phyloP scores from a whole-genome alignment of 2,888 invertebrate genomes.

The Dicycla oo region DNA sequence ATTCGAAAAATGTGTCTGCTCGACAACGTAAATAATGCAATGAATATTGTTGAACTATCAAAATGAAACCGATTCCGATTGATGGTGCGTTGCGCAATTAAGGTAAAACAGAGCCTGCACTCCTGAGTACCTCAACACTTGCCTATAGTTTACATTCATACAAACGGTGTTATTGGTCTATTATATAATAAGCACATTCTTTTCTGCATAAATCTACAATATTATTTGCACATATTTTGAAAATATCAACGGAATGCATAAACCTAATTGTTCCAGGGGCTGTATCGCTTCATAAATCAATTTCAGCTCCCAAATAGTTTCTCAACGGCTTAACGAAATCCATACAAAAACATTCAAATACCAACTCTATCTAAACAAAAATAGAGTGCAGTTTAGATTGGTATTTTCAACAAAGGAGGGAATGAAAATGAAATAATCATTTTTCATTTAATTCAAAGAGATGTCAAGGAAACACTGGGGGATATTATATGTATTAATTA shows the following conservation, averaged over 20 bases:
- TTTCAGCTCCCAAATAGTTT: slow-evolving; percentile 65
- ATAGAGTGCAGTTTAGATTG: slow-evolving; percentile 41
- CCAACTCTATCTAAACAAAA: rapidly evolving
- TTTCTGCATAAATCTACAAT: slow-evolving; percentile 1
- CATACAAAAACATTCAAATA: slow-evolving; percentile 1
- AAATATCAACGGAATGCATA: slow-evolving; percentile 51
- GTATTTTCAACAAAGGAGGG: slow-evolving; percentile 50
- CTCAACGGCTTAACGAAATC: slow-evolving; percentile 39
- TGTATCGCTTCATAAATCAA: slow-evolving; percentile 66
- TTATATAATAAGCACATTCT: neutral
- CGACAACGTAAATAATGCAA: too few species aligned
- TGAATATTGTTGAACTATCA: too few species aligned
- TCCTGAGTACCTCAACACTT: too few species aligned
- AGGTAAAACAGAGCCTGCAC: neutral
- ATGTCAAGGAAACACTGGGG: slow-evolving; percentile 68
- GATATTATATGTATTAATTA: slow-evolving; percentile 63
- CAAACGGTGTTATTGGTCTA: neutral
- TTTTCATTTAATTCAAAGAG: slow-evolving; percentile 80
- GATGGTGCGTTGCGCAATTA: too few species aligned
- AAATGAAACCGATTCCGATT: too few species aligned
- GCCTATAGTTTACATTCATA: neutral
- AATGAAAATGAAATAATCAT: slow-evolving; percentile 72
- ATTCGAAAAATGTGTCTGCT: too few species aligned
- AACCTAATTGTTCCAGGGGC: slow-evolving; percentile 63
- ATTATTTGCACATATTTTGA: slow-evolving; percentile 38